phyloP scores from a whole-genome alignment of 2,113 vertebrate species.

The Seriola dumerili region DNA sequence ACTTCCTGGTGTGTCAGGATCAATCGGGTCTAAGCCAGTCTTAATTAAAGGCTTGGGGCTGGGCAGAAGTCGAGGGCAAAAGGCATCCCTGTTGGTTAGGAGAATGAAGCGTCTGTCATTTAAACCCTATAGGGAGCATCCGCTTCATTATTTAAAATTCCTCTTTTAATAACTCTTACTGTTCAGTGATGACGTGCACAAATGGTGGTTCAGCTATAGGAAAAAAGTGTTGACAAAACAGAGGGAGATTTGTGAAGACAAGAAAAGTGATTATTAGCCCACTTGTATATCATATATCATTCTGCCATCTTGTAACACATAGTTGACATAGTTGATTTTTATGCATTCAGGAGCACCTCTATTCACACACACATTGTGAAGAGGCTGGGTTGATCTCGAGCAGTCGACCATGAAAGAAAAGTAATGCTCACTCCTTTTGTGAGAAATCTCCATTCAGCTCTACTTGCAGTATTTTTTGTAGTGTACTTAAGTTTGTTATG shows the following conservation, averaged over 20 bases:
- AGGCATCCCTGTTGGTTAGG: constrained; percentile 78
- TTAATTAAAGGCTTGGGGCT: constrained; percentile 87
- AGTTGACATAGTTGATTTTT: neutral
- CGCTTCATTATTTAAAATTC: constrained; percentile 77
- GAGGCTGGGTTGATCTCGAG: neutral
- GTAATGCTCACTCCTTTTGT: neutral
- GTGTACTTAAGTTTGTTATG: neutral
- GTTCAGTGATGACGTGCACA: constrained; percentile 9
- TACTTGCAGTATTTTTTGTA: neutral
- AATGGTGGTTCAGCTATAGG: constrained; percentile 21
- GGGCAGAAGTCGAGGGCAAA: constrained; percentile 80
- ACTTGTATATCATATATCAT: constrained; percentile 1
- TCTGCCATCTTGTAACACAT: neutral
- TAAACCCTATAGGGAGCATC: constrained; percentile 73
- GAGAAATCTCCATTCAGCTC: constrained; percentile 15
- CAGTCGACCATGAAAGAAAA: neutral
- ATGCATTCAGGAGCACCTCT: neutral
- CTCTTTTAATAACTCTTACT: constrained; percentile 39
- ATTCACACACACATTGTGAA: neutral
- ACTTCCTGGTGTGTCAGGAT: constrained; percentile 86
- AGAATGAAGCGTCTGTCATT: constrained; percentile 80
- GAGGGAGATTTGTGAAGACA: neutral
- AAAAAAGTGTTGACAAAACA: neutral
- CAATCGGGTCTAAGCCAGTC: constrained; percentile 86
- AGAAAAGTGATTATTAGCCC: neutral